Percentiles rank a stretch among this genome's conserved stretches.
phyloP scores from a whole-genome alignment of 2,797 vertebrate genomes.

The Danio jaintianensis region DNA sequence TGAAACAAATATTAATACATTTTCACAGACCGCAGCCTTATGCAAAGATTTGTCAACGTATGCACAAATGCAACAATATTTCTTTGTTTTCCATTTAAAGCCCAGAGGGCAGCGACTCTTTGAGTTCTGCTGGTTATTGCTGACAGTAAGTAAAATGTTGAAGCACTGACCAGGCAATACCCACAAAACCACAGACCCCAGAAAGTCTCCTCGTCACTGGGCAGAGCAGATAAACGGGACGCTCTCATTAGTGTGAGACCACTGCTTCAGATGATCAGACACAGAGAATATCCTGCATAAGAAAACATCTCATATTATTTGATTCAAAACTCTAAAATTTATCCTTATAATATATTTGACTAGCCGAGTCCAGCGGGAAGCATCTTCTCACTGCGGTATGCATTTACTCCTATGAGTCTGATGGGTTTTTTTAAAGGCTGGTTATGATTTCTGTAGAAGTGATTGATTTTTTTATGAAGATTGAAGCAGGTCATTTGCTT shows the following conservation, averaged over 20 bases:
- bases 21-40: neutral
- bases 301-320: neutral
- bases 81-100: slow-evolving; percentile 25
- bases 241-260: slow-evolving; percentile 5
- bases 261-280: slow-evolving; percentile 28
- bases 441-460: neutral
- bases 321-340: neutral
- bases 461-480: neutral
- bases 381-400: slow-evolving; percentile 16
- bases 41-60: slow-evolving; percentile 9
- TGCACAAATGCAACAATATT: neutral
- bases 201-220: slow-evolving; percentile 58
- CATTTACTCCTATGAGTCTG: neutral
- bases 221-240: slow-evolving; percentile 54
- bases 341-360: neutral
- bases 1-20: no score
- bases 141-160: slow-evolving; percentile 47
- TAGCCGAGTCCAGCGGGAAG: neutral
- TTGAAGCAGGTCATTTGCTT: neutral
- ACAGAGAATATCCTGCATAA: neutral
- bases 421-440: neutral
- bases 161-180: slow-evolving; percentile 57
- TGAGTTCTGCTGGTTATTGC: slow-evolving; percentile 40
- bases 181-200: slow-evolving; percentile 64
- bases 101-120: slow-evolving; percentile 1